Evolutionary conservation across 2,888 invertebrate species (phyloP).

Genomic region (Cataglyphis livida): DNA sequence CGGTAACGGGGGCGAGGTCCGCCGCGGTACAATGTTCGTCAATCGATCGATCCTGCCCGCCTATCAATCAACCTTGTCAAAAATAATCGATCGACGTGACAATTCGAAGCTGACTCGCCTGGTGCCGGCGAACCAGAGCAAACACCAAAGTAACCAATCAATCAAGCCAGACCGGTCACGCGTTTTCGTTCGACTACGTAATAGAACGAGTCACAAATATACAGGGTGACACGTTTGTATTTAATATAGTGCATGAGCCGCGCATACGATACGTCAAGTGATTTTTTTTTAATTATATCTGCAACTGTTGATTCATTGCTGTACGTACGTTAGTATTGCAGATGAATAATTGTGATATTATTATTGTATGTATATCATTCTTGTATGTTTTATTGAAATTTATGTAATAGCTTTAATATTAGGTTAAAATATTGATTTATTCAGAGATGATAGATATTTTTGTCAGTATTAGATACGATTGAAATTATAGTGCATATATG

Average conservation of each 20-base stretch:
- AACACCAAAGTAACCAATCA: slow-evolving; percentile 84
- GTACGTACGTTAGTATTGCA: neutral
- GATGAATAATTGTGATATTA: neutral
- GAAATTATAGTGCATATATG: neutral
- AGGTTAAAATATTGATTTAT: slow-evolving; percentile 4
- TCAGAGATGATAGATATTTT: slow-evolving; percentile 3
- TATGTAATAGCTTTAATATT: neutral
- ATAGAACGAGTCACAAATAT: slow-evolving; percentile 70
- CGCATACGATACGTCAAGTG: neutral
- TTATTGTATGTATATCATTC: neutral
- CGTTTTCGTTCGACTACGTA: slow-evolving; percentile 76
- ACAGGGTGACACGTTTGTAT: slow-evolving; percentile 50
- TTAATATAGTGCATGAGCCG: slow-evolving; percentile 22
- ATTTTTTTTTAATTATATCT: slow-evolving; percentile 24
- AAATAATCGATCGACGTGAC: slow-evolving; percentile 85
- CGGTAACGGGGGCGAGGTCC: slow-evolving; percentile 45
- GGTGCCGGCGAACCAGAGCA: slow-evolving; percentile 83
- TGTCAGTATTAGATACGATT: neutral
- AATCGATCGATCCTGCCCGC: slow-evolving; percentile 79
- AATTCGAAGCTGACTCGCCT: slow-evolving; percentile 82
- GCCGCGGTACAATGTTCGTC: slow-evolving; percentile 65
- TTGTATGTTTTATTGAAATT: neutral
- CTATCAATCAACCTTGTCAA: slow-evolving; percentile 84
- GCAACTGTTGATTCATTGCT: neutral
- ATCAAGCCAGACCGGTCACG: slow-evolving; percentile 80